Evolutionary conservation across 2,888 invertebrate species (phyloP).

Genomic region (Tortricodes alternella): DNA sequence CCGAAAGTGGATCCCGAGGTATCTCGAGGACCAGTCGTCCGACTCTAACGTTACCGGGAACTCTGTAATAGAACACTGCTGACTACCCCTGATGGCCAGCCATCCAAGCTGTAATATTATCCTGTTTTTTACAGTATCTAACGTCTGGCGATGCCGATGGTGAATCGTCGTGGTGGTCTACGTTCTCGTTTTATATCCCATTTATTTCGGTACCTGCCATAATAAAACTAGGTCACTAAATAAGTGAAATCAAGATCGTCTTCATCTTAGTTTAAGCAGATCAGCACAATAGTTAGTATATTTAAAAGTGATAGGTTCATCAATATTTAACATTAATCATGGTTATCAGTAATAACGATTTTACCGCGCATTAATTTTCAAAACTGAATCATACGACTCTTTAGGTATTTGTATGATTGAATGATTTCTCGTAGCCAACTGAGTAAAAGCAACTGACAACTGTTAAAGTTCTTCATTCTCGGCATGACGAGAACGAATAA

Average conservation of each 20-base stretch:
- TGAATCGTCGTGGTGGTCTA: slow-evolving; percentile 66
- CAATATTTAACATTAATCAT: too few relatives aligned
- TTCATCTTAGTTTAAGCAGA: too few relatives aligned
- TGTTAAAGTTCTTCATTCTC: slow-evolving; percentile 50
- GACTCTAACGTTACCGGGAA: slow-evolving; percentile 67
- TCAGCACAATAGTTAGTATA: too few relatives aligned
- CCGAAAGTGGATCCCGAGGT: slow-evolving; percentile 68
- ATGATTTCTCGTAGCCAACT: slow-evolving; percentile 1
- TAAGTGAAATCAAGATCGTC: too few relatives aligned
- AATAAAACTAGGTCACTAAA: slow-evolving; percentile 32
- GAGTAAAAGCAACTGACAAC: too few relatives aligned
- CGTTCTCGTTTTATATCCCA: slow-evolving; percentile 42
- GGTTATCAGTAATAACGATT: too few relatives aligned
- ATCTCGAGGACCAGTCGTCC: slow-evolving; percentile 55
- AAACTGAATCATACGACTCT: too few relatives aligned
- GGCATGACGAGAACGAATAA: slow-evolving; percentile 62
- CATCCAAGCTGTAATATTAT: slow-evolving; percentile 42
- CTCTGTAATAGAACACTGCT: slow-evolving; percentile 65
- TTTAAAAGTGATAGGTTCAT: too few relatives aligned
- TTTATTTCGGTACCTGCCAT: slow-evolving; percentile 44
- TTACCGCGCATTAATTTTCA: too few relatives aligned
- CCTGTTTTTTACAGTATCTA: slow-evolving; percentile 56
- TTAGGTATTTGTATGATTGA: too few relatives aligned
- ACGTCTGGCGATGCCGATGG: slow-evolving; percentile 41
- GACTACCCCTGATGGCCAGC: slow-evolving; percentile 43